Base-by-base conservation (phyloP, 1,140 invertebrate species). In the Drosophila neocordata region DNA sequence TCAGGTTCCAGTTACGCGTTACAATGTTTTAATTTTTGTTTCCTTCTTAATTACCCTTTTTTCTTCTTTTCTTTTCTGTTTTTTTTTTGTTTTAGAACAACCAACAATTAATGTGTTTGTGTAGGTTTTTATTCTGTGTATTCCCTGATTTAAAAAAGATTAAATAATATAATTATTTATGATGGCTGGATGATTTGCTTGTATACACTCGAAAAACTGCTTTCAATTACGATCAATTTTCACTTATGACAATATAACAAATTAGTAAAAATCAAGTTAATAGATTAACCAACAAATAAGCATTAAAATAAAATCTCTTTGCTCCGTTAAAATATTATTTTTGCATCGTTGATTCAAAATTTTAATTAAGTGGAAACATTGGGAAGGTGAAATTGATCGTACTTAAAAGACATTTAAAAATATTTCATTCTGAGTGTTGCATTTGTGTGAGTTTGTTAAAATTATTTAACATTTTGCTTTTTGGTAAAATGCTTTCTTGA, bases 401-500 rank as follows among this genome's bases (percentile, higher is more conserved):
- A 48, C 18, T 48, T 11, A 12, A 48, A 44, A 57, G 12, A 41
- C 51, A 55, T 55, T 67, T 52, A 57, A 65, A 59, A 37, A 31
- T 38, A 75, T 74, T 65, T 65, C 12, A 57, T 62, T 71, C 59
- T 35, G 18, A 13, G 24, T 67, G 65, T 66, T 67, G 61, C 62
- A 53, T 66, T 37, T 67, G 24, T 56, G 31, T 68, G 34, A 56
- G 18, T 75, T 31, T 61, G 65, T 38, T 70, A 66, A 74, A 60
- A 58, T 65, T 58, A 20, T 67, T 41, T 59, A 51, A 31, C 22
- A 48, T 53, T 55, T 57, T 63, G 69, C 58, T 65, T 35, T 51
- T 82, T 73, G 77, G 76, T 88, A 83, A 88, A 88, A 88, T 88
- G 83, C 84, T 53, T 66, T 79, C 37, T 88, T 79, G 79, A 88